Percentiles rank a stretch among this genome's conserved stretches.
Evolutionary conservation across 2,888 invertebrate genomes (phyloP).

Genomic region (Clivina fossor): DNA sequence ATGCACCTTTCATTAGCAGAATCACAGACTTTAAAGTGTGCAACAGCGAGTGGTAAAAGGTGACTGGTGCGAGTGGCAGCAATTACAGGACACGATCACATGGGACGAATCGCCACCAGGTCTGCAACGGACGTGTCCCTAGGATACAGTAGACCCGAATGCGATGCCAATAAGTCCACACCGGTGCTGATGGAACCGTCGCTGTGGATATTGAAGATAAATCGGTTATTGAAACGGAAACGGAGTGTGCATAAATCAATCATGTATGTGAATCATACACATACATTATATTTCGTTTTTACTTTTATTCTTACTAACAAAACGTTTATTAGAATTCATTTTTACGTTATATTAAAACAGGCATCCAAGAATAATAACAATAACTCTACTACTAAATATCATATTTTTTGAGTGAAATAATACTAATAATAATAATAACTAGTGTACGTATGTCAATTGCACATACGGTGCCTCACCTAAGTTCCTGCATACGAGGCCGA

Average conservation of each 20-base stretch:
- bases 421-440: too few species aligned
- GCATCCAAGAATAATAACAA: too few species aligned
- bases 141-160: constrained; percentile 42
- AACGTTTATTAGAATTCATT: too few species aligned
- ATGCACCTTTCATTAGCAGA: constrained; percentile 29
- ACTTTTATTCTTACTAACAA: too few species aligned
- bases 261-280: neutral
- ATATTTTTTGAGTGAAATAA: too few species aligned
- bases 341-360: too few species aligned
- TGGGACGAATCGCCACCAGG: constrained; percentile 50
- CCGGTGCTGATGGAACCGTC: constrained; percentile 73
- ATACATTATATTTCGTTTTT: too few species aligned
- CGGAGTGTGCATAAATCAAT: neutral
- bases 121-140: constrained; percentile 40
- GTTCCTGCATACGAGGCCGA: constrained; percentile 63
- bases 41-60: constrained; percentile 29
- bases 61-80: constrained; percentile 27
- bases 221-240: neutral
- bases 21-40: constrained; percentile 33
- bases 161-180: constrained; percentile 64
- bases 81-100: constrained; percentile 41
- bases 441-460: too few species aligned
- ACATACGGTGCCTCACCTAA: constrained; percentile 57
- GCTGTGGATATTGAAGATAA: too few species aligned
- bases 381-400: too few species aligned